phyloP scores from a whole-genome alignment of 2,888 invertebrate genomes.

The Pseudeuparius sepicola region DNA sequence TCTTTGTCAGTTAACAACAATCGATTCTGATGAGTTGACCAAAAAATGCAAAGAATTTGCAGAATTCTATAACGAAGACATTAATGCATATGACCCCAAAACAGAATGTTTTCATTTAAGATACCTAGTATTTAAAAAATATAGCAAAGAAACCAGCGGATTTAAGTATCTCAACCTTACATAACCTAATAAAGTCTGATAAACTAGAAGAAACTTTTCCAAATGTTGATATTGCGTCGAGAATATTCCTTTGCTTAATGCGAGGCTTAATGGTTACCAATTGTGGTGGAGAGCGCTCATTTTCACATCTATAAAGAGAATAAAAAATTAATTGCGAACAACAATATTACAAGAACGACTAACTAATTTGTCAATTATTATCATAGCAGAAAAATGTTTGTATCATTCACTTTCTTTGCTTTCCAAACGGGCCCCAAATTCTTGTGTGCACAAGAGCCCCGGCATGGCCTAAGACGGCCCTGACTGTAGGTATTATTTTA shows the following conservation, averaged over 20 bases:
- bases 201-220: too few species aligned
- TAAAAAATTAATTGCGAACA: conserved; percentile 8
- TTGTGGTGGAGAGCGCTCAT: conserved; percentile 7
- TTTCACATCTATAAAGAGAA: conserved; percentile 1
- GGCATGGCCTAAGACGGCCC: too few species aligned
- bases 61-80: conserved; percentile 5
- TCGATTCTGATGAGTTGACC: conserved; percentile 7
- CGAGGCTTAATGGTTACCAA: too few species aligned
- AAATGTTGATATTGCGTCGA: conserved; percentile 10
- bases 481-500: too few species aligned
- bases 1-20: conserved; percentile 10
- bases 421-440: too few species aligned
- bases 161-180: conserved; percentile 12
- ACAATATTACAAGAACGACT: too few species aligned
- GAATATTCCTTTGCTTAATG: conserved; percentile 12
- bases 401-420: too few species aligned
- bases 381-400: too few species aligned
- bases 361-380: too few species aligned
- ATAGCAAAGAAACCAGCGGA: too few species aligned
- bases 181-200: conserved; percentile 8
- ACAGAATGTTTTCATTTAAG: too few species aligned
- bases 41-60: conserved; percentile 10
- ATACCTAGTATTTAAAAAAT: conserved; percentile 6
- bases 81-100: background rate
- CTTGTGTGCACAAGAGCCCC: too few species aligned